Percentiles rank a stretch among this genome's conserved stretches.
Evolutionary conservation across 2,797 vertebrate species (phyloP).

Genomic region (Hozukius guyotensis): DNA sequence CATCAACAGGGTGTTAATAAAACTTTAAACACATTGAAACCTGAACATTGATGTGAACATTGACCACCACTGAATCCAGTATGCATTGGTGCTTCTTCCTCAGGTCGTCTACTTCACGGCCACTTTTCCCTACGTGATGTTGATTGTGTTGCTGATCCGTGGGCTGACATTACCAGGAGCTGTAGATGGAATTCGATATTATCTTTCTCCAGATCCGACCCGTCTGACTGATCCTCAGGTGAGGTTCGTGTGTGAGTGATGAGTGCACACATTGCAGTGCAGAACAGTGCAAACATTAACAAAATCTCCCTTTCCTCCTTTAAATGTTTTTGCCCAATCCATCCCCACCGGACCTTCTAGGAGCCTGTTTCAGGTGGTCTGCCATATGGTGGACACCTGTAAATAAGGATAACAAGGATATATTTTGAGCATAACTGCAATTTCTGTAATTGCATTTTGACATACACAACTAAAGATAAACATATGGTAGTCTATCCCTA

Average conservation of each 20-base stretch:
- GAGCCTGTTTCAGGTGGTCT: too few species aligned
- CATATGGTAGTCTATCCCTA: background rate
- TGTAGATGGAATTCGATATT: constrained; percentile 87
- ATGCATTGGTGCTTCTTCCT: background rate
- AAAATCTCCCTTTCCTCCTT: background rate
- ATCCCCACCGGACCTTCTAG: too few species aligned
- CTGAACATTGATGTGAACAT: too few species aligned
- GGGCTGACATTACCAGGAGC: constrained; percentile 91
- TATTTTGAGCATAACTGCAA: too few species aligned
- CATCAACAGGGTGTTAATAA: background rate
- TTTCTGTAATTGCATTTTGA: too few species aligned
- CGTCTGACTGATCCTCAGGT: constrained; percentile 86
- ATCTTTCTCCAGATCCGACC: constrained; percentile 89
- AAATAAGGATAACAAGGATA: too few species aligned
- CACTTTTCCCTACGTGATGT: constrained; percentile 92
- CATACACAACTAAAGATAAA: background rate
- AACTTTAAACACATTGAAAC: background rate
- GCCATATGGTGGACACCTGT: too few species aligned
- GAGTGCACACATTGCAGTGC: constrained; percentile 31
- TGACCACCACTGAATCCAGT: background rate
- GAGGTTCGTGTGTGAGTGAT: background rate
- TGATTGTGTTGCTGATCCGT: constrained; percentile 88
- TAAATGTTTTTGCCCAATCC: too few species aligned
- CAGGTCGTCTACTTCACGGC: constrained; percentile 91
- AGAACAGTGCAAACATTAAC: too few species aligned